phyloP scores from a whole-genome alignment of 2,888 invertebrate genomes.

The Nephrotoma flavescens region DNA sequence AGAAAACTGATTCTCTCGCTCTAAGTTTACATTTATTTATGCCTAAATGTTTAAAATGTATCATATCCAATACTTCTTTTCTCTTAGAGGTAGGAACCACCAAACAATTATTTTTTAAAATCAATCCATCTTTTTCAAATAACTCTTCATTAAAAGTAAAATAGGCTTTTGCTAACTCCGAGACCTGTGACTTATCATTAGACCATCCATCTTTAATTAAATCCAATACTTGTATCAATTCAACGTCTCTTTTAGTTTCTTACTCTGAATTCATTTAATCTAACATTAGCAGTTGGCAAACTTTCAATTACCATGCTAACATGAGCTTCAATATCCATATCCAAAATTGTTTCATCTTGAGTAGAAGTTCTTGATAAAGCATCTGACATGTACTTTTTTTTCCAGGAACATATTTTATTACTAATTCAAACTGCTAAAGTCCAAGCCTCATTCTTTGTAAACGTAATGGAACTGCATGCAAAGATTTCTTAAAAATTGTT shows the following conservation, averaged over 20 bases:
- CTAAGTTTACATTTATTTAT: background rate
- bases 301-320: background rate
- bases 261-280: background rate
- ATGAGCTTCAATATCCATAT: background rate
- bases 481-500: too few relatives aligned
- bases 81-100: slow-evolving; percentile 8
- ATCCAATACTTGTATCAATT: background rate
- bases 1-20: background rate
- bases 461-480: background rate
- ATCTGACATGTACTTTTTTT: background rate
- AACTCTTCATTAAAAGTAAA: slow-evolving; percentile 8
- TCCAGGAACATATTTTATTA: background rate
- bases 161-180: background rate
- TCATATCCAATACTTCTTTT: background rate
- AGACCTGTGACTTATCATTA: slow-evolving; percentile 8
- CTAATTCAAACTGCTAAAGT: background rate
- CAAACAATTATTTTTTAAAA: slow-evolving; percentile 8
- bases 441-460: background rate
- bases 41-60: background rate
- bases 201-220: slow-evolving; percentile 10
- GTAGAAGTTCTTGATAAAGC: background rate
- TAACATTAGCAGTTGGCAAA: background rate
- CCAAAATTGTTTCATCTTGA: background rate
- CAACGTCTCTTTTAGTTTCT: background rate
- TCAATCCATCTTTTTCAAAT: slow-evolving; percentile 9